Evolutionary conservation across 2,797 vertebrate genomes (phyloP), one percentile per base, ranked within the genome.

Genomic region (Diplodus sargus): DNA sequence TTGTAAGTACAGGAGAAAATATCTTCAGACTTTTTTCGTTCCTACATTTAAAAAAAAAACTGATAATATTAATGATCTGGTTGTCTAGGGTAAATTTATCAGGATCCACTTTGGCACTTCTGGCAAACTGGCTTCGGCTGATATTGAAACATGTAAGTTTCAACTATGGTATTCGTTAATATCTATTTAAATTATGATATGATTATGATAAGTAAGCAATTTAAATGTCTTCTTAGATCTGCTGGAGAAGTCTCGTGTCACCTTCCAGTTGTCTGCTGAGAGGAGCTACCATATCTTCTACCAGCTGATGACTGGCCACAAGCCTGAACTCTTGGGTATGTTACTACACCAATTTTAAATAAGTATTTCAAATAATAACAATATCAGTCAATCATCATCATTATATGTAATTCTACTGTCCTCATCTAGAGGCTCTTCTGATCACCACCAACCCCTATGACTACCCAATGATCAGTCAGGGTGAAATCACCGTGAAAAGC

Each of bases 71-170:
- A 34, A 22, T 67, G 22, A 73, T 48, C 20, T 34, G 30, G 30
- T 6, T 49, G 28, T 59, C 3, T 54, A 91, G 96, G 96, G 96
- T 84, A 90, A 96, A 95, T 96, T 96, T 85, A 97, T 91, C 78
- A 85, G 88, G 66, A 91, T 91, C 56, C 89, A 90, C 13, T 90
- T 92, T 39, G 90, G 76, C 0, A 85, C 95, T 4, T 89, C 90
- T 51, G 96, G 96, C 62, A 97, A 97, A 77, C 89, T 97, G 84
- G 87, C 96, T 82, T 96, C 96, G 56, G 96, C 96, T 73, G 96
- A 97, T 87, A 97, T 97, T 93, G 96, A 97, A 92, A 96, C 96
- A 17, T 96, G 96, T 96, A 91, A 96, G 96, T 62, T 52, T 54
- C 28, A 34, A 34, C 6, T 2, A 12, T 43, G 39, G 13, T 43